Conservation (phyloP, 2,797 vertebrate genomes). For the Centroberyx gerrardi region DNA sequence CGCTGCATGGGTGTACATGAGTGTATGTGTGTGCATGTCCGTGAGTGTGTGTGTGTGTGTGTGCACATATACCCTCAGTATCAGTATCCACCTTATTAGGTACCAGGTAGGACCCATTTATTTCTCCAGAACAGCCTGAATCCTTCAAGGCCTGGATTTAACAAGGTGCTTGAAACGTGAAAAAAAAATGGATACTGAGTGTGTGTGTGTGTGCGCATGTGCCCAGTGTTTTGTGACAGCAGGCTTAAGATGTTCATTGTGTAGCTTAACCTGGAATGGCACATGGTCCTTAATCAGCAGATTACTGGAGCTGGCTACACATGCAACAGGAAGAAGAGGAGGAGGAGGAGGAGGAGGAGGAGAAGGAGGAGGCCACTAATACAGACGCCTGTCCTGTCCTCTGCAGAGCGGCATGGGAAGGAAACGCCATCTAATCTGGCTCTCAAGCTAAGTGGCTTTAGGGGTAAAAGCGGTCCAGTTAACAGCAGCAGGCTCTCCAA, state of each 20-base stretch:
- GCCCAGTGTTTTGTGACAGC: slow-evolving; percentile 4
- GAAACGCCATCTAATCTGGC: slow-evolving; percentile 72
- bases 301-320: slow-evolving; percentile 48
- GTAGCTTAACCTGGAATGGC: slow-evolving; percentile 37
- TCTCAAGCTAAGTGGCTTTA: slow-evolving; percentile 76
- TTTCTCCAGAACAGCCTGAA: too few species aligned
- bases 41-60: neutral
- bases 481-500: slow-evolving; percentile 47
- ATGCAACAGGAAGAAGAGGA: slow-evolving; percentile 43
- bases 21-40: neutral
- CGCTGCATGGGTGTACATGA: neutral
- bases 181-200: neutral
- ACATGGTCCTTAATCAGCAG: slow-evolving; percentile 59
- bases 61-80: too few species aligned
- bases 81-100: too few species aligned
- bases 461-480: slow-evolving; percentile 35
- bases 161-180: neutral
- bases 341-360: neutral
- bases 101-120: too few species aligned
- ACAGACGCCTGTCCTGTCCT: slow-evolving; percentile 27
- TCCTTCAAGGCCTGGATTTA: too few species aligned
- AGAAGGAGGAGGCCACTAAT: slow-evolving; percentile 29
- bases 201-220: neutral
- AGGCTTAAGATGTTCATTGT: slow-evolving; percentile 19
- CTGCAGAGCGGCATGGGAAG: slow-evolving; percentile 21